phyloP scores from a whole-genome alignment of 2,888 invertebrate species.

The Meta bourneti region DNA sequence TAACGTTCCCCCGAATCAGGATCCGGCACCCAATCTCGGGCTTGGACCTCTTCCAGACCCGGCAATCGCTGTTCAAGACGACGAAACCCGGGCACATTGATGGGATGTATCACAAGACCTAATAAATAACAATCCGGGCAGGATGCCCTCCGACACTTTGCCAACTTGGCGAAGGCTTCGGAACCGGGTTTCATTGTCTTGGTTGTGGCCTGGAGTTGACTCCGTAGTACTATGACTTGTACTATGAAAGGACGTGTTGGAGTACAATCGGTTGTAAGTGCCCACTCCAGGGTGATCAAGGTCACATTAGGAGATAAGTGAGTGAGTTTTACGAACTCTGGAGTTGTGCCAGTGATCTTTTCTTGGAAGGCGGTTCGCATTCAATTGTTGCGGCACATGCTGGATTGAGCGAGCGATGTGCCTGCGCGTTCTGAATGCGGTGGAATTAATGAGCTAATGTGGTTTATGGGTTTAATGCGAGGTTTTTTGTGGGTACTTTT shows the following conservation, averaged over 20 bases:
- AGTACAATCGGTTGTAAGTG: constrained; percentile 73
- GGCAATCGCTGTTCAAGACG: constrained; percentile 2
- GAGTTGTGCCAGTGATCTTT: constrained; percentile 7
- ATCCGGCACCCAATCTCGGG: not conserved
- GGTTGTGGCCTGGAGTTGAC: constrained; percentile 15
- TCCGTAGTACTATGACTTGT: constrained; percentile 64
- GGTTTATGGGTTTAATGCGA: too few species aligned
- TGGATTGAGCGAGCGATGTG: not conserved
- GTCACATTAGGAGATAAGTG: constrained; percentile 52
- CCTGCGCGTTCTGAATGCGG: not conserved
- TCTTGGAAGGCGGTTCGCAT: constrained; percentile 37
- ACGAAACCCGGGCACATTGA: not conserved
- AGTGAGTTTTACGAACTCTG: constrained; percentile 7
- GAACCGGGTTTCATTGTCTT: constrained; percentile 61
- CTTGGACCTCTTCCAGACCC: constrained; percentile 50
- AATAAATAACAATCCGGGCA: constrained; percentile 71
- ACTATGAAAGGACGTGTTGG: constrained; percentile 46
- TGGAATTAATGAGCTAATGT: not conserved
- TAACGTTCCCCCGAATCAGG: constrained; percentile 9
- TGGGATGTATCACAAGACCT: constrained; percentile 3
- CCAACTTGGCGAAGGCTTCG: constrained; percentile 58
- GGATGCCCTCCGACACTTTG: constrained; percentile 35
- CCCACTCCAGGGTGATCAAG: constrained; percentile 75
- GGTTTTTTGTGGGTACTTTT: too few species aligned
- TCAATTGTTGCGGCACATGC: not conserved